Base-by-base conservation (phyloP, 2,113 vertebrate species). In the Brachypteracias leptosomus region DNA sequence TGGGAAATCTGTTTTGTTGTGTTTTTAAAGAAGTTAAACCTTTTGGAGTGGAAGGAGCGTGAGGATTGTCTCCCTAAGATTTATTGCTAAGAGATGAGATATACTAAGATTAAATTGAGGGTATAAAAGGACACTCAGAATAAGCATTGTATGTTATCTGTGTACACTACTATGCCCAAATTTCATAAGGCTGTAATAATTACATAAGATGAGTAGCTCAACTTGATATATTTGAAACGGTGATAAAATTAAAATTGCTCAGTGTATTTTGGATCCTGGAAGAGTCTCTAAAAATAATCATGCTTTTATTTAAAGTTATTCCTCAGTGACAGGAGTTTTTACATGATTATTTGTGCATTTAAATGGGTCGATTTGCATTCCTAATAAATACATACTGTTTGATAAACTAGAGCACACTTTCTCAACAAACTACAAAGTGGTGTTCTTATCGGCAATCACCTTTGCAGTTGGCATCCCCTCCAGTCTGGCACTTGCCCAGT, bases 351-450 rank as follows among this genome's bases (percentile, higher is more conserved):
- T 61, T 93, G 55, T 93, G 68, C 72, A 82, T 90, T 82, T 91
- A 49, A 92, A 95, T 91, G 61, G 95, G 80, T 90, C 72, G 29
- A 9, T 67, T 35, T 88, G 35, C 73, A 76, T 88, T 96, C 82
- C 62, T 78, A 95, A 96, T 97, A 97, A 97, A 96, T 97, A 97
- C 97, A 97, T 71, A n/a, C 24, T 16, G 20, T 86, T 90, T 93
- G 49, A 51, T 89, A 58, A 94, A 90, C 80, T 18, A 62, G 76
- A 90, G n/a, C 18, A 66, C 22, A 7, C 47, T 80, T 59, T 44
- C 36, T 66, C 42, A 65, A 19, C 21, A 25, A 65, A 46, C 42
- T 70, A 21, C 4, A 14, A 17, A 11, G 25, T 4, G 18, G 13
- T 82, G 66, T 11, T 71, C 2, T 1, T 77, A 3, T 1, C 35